These are phyloP conservation scores for Amphiprion clarkii DNA, from an alignment of 2,797 vertebrate genomes.

Conservation along the genomic window DNA sequence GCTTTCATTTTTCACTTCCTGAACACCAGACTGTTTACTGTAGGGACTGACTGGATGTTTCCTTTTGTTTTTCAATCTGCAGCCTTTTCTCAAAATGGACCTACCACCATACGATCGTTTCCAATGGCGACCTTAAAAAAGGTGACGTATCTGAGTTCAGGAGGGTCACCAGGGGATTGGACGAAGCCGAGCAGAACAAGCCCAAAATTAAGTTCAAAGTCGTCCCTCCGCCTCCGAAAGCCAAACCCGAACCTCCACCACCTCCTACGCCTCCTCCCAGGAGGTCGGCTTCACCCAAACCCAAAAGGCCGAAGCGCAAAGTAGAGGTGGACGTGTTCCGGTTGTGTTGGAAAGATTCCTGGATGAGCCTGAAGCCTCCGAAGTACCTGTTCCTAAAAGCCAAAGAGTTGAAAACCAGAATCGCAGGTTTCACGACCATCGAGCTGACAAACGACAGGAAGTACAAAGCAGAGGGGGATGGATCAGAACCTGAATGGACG, in stretches of 20 bases:
- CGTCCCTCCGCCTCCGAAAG: slow-evolving; percentile 69
- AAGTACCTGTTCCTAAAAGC: slow-evolving; percentile 66
- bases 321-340: slow-evolving; percentile 76
- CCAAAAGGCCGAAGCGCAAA: slow-evolving; percentile 47
- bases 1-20: too few relatives aligned
- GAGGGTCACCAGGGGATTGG: slow-evolving; percentile 14
- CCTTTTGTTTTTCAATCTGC: neutral
- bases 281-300: slow-evolving; percentile 31
- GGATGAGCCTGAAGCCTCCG: slow-evolving; percentile 78
- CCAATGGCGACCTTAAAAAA: slow-evolving; percentile 37
- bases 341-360: slow-evolving; percentile 76
- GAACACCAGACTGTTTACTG: too few relatives aligned
- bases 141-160: slow-evolving; percentile 58
- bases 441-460: slow-evolving; percentile 20
- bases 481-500: neutral
- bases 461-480: slow-evolving; percentile 27
- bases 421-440: slow-evolving; percentile 42
- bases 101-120: slow-evolving; percentile 49
- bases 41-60: neutral
- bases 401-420: slow-evolving; percentile 40
- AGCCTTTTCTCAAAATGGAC: slow-evolving; percentile 76
- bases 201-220: slow-evolving; percentile 74
- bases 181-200: slow-evolving; percentile 49
- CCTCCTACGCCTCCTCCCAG: slow-evolving; percentile 40
- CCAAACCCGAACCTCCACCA: slow-evolving; percentile 37